Evolutionary conservation across 2,888 invertebrate genomes (phyloP).

Genomic region (Pachydiplax longipennis): DNA sequence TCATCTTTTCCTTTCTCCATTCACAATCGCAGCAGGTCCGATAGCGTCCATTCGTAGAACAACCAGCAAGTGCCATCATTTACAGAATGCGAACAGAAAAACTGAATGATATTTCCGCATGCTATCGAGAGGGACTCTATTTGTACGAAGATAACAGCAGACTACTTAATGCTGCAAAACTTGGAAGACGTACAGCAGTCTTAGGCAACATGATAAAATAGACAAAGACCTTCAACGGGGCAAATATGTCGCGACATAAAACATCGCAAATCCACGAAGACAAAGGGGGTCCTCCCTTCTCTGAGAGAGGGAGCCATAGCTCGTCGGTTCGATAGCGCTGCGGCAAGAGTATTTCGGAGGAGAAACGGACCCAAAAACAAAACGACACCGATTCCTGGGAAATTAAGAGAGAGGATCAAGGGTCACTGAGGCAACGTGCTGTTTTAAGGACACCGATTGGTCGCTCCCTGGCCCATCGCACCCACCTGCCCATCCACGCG

Average conservation of each 20-base stretch:
- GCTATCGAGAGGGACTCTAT: too few relatives aligned
- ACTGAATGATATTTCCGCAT: too few relatives aligned
- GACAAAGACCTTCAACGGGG: not conserved
- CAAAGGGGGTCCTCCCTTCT: too few relatives aligned
- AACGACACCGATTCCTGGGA: not conserved
- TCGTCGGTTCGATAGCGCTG: slow-evolving; percentile 15
- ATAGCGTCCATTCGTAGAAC: too few relatives aligned
- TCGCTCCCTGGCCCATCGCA: not conserved
- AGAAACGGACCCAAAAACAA: not conserved
- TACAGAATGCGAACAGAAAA: too few relatives aligned
- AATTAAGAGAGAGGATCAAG: not conserved
- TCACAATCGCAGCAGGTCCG: too few relatives aligned
- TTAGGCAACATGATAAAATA: not conserved
- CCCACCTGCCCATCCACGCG: not conserved
- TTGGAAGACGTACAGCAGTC: too few relatives aligned
- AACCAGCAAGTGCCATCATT: not conserved
- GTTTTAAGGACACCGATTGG: not conserved
- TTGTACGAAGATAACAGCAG: too few relatives aligned
- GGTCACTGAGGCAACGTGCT: not conserved
- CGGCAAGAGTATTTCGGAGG: not conserved
- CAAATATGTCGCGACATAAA: not conserved
- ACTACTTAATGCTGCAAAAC: too few relatives aligned
- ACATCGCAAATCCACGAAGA: too few relatives aligned
- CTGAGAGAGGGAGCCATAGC: not conserved
- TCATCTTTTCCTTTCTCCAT: too few relatives aligned